Conservation (phyloP, 2,797 vertebrate genomes). For the Leucoraja ocellata region DNA sequence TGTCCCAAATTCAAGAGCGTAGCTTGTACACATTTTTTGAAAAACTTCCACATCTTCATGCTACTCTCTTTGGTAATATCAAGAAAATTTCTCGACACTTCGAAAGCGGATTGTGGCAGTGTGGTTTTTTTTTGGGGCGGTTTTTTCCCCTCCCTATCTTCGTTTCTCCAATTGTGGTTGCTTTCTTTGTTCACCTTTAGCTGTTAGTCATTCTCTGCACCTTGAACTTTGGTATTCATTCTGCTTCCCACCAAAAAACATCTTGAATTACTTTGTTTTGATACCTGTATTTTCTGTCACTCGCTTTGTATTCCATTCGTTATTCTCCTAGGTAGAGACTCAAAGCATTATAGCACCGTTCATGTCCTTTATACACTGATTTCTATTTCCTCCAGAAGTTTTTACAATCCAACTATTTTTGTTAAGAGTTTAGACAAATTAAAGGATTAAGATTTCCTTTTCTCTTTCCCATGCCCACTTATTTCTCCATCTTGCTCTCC, state of each 20-base stretch:
- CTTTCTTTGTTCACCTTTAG: not conserved
- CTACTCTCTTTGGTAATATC: not conserved
- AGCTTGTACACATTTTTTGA: not conserved
- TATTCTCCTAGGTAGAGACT: not conserved
- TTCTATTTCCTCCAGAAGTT: not conserved
- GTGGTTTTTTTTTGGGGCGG: too few relatives aligned
- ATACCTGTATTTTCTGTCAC: not conserved
- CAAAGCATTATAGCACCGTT: not conserved
- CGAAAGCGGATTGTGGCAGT: not conserved
- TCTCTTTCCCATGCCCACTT: not conserved
- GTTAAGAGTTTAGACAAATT: not conserved
- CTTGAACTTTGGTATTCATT: not conserved
- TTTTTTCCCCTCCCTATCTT: not conserved
- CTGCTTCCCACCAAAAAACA: not conserved
- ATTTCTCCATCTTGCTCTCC: not conserved
- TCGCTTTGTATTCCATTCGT: not conserved
- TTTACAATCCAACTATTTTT: not conserved
- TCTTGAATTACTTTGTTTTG: not conserved
- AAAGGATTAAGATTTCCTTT: not conserved
- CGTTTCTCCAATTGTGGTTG: not conserved
- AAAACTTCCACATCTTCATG: too few relatives aligned
- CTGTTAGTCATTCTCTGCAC: not conserved
- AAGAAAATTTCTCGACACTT: too few relatives aligned
- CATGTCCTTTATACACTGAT: not conserved
- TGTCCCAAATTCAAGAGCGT: not conserved